Evolutionary conservation across 2,797 vertebrate genomes (phyloP), one percentile per base, ranked within the genome.

Genomic region (Agapornis canus): DNA sequence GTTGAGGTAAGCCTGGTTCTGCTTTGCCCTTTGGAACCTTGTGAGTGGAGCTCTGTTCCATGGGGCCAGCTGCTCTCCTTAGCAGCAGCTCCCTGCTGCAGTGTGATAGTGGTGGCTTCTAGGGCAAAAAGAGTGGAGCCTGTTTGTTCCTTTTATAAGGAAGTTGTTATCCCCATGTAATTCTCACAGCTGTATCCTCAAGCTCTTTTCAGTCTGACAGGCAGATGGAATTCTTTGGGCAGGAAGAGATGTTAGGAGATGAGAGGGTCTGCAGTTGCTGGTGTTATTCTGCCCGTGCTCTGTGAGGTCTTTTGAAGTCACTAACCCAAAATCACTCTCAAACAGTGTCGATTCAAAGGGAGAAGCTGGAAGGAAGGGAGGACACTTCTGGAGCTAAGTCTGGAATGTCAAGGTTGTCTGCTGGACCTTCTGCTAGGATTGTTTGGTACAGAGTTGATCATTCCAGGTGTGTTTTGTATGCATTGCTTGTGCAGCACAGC

Each of bases 21-120:
- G 23, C 61, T 87, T 83, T 95, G 85, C 89, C 79, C 76, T 91
- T 96, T 92, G 82, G 69, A 93, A 78, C 57, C 68, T 85, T 0
- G 1, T 90, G 89, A 63, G 54, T 81, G 63, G 35, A 81, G 23
- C 70, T 70, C 25, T 78, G 35, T 69, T 88, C 64, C 2, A 0
- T n/a, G 52, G 39, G 39, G 69, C 72, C 82, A 88, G 1, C 49
- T 75, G 82, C 54, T 59, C 51, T 94, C 37, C 76, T 96, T 96
- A 96, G 86, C 94, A 72, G 82, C 79, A 54, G 45, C 66, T 69
- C 0, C 0, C 76, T 88, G 69, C 49, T 83, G 31, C 69, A 72
- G 16, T 0, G 0, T 39, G 82, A 72, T 91, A 88, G 31, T 22
- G 25, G 23, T 90, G 54, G 32, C 35, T 91, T 76, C 20, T 68